Evolutionary conservation across 2,113 vertebrate species (phyloP).

Genomic region (Hepsetus odoe): DNA sequence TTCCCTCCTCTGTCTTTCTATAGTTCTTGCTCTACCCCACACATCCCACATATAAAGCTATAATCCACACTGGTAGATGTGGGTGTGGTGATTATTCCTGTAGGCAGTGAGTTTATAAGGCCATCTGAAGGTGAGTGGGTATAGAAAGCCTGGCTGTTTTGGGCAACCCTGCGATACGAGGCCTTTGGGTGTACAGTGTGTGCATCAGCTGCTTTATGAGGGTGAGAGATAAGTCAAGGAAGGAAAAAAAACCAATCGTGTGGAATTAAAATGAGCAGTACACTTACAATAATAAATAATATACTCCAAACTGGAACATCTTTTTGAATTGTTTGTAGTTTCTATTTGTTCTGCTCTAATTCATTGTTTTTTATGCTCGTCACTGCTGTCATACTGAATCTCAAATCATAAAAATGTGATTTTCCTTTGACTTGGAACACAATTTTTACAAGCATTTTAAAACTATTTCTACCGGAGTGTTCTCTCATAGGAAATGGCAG

Average conservation of each 20-base stretch:
- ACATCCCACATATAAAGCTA: neutral
- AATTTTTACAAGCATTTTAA: too few relatives aligned
- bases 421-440: too few relatives aligned
- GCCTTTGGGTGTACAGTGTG: neutral
- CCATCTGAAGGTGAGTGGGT: constrained; percentile 23
- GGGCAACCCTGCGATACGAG: constrained; percentile 2
- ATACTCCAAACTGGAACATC: neutral
- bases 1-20: neutral
- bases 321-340: neutral
- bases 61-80: constrained; percentile 20
- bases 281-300: neutral
- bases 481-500: too few relatives aligned
- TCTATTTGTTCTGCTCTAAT: too few relatives aligned
- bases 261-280: constrained; percentile 2
- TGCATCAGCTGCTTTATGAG: constrained; percentile 9
- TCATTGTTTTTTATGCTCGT: too few relatives aligned
- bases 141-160: constrained; percentile 1
- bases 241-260: neutral
- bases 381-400: too few relatives aligned
- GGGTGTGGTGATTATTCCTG: constrained; percentile 19
- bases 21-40: constrained; percentile 13
- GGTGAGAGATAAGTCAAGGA: neutral
- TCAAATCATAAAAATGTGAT: too few relatives aligned
- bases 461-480: too few relatives aligned
- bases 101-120: constrained; percentile 32